Base-by-base conservation (phyloP, 64 coral and sea anemone genomes). In the Catalaphyllia jardinei region DNA sequence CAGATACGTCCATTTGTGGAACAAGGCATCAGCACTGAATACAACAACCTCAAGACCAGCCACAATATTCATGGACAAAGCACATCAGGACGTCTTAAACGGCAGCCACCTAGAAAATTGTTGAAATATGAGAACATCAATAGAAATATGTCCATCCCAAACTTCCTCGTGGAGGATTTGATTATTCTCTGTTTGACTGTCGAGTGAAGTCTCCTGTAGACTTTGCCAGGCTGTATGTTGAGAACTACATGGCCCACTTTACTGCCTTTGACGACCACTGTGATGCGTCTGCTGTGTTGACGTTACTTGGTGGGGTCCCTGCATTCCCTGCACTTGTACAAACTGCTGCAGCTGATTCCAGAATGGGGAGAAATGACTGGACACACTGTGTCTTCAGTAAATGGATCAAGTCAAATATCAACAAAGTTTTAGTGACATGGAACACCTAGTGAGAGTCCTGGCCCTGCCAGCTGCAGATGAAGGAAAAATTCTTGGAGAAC, bases 141-240 rank as follows among this genome's bases (percentile, higher is more conserved):
- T 54, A 54, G 71, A 12, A 88, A 88, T 67, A 79, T 11, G 5
- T 28, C 8, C 51, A 60, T 28, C 73, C 73, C 1, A 81, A 15
- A 50, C 79, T 81, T 59, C 0, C 16, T 33, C 8, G 18, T 35
- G 54, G 57, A 14, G 22, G 0, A 29, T 29, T 30, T 4, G 25
- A 78, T 24, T 30, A 29, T 31, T 35, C 27, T 14, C 19, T 38
- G 19, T 88, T 73, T 38, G 74, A 88, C 31, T 88, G 60, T 60
- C 52, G 52, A 19, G 75, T 88, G 20, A 76, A 3, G 6, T 61
- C 87, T 3, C 64, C 59, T 29, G 16, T 88, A n/a, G 87, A 88
- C 73, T 77, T 88, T 71, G 87, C 87, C 87, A 88, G 35, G 75
- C 60, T 88, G 16, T 88, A 77, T 63, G 59, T 88, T 28, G 7